Conservation (phyloP, 2,113 vertebrate genomes). For the Sapayoa aenigma region DNA sequence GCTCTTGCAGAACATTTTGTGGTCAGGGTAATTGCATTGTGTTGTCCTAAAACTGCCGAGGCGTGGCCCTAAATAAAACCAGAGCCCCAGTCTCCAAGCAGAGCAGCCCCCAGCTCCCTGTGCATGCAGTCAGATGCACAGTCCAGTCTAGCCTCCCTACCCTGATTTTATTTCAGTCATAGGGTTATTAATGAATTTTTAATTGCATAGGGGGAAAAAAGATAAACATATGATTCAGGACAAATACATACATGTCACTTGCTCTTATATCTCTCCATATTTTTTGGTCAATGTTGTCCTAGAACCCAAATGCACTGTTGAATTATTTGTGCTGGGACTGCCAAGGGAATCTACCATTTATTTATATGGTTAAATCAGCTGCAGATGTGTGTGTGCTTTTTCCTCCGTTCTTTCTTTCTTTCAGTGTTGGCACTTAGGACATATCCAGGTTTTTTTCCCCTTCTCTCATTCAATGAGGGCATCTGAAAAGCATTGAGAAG, state of each 20-base stretch:
- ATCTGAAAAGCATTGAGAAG: not conserved
- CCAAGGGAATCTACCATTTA: conserved; percentile 40
- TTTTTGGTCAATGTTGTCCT: not conserved
- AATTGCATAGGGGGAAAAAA: not conserved
- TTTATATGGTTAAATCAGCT: conserved; percentile 42
- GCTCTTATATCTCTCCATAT: not conserved
- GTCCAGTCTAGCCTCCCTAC: not conserved
- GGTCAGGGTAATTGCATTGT: not conserved
- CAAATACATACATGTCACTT: not conserved
- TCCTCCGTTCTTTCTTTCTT: not conserved
- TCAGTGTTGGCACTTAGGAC: not conserved
- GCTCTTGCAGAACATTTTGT: not conserved
- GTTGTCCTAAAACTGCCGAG: not conserved
- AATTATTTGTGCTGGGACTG: conserved; percentile 48
- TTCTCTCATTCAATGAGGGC: not conserved
- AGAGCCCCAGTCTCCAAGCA: not conserved
- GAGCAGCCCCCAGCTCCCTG: not conserved
- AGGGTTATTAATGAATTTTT: conserved; percentile 20
- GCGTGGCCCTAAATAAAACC: conserved; percentile 3
- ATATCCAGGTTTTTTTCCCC: not conserved
- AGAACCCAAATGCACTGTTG: conserved; percentile 18
- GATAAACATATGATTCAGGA: not conserved
- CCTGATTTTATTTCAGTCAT: not conserved
- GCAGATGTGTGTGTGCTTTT: conserved; percentile 30
- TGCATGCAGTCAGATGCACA: rapidly evolving